Conservation (phyloP, 2,113 vertebrate genomes). For the Cavia aperea region DNA sequence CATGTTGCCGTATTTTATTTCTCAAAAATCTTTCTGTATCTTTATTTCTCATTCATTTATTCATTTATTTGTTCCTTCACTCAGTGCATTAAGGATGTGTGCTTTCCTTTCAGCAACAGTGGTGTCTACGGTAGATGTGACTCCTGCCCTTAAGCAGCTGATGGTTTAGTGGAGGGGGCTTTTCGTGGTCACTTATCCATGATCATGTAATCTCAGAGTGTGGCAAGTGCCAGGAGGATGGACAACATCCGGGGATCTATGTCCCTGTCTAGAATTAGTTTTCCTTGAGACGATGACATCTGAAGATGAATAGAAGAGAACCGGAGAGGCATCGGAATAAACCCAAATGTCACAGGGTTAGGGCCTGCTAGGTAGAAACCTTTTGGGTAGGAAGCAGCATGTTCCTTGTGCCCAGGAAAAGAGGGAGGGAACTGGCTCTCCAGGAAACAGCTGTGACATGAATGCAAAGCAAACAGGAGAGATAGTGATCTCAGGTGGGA, state of each 20-base stretch:
- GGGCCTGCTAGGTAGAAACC: not conserved
- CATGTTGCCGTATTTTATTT: not conserved
- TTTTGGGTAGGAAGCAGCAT: not conserved
- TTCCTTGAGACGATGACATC: not conserved
- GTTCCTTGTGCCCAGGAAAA: not conserved
- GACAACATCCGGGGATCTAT: too few species aligned
- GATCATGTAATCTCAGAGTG: not conserved
- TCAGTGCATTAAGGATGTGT: not conserved
- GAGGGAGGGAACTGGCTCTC: not conserved
- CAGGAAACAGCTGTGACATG: not conserved
- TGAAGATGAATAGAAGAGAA: not conserved
- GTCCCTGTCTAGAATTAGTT: too few species aligned
- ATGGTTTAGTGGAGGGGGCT: not conserved
- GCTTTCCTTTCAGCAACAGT: not conserved
- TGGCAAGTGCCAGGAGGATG: not conserved
- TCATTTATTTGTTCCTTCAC: not conserved
- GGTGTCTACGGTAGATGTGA: not conserved
- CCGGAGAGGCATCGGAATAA: fast-evolving
- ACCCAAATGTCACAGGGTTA: not conserved
- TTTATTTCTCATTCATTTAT: not conserved
- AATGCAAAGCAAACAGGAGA: not conserved
- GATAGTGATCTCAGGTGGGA: not conserved
- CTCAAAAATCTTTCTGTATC: not conserved
- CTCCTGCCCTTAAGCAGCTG: not conserved
- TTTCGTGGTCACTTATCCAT: not conserved